A percentile compares a stretch with the other conserved stretches of the same genome.
phyloP scores from a whole-genome alignment of 1,140 invertebrate genomes.

The Frieseomelitta varia region DNA sequence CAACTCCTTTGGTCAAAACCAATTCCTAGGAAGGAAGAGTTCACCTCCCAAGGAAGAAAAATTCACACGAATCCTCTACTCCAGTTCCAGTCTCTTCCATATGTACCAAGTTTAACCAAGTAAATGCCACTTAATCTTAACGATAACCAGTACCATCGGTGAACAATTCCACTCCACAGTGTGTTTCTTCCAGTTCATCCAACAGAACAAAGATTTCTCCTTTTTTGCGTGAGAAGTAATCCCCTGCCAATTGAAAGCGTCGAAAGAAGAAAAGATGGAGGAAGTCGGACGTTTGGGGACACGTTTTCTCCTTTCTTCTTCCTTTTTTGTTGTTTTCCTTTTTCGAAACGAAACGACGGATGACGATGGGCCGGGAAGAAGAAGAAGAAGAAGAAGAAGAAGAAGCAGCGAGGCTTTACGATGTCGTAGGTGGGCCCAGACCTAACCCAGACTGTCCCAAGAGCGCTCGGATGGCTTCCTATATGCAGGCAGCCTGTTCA shows the following conservation, averaged over 20 bases:
- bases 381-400: background rate
- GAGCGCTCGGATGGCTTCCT: slow-evolving; percentile 81
- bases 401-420: slow-evolving; percentile 38
- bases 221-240: no score
- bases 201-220: background rate
- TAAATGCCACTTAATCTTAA: slow-evolving; percentile 3
- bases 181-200: background rate
- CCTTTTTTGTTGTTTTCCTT: background rate
- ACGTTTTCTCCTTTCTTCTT: background rate
- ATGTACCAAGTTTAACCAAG: background rate
- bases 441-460: slow-evolving; percentile 78
- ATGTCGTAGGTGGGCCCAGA: slow-evolving; percentile 74
- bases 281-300: background rate
- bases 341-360: slow-evolving; percentile 1
- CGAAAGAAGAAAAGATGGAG: background rate
- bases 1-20: background rate
- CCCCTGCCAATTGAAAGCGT: background rate
- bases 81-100: background rate
- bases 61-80: background rate
- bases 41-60: background rate
- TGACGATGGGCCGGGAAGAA: slow-evolving; percentile 3
- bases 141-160: background rate
- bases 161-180: background rate
- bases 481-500: slow-evolving; percentile 83
- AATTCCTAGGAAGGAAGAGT: background rate